These are phyloP conservation scores for Castor canadensis DNA, from an alignment of 2,113 vertebrate species.

Conservation along the genomic window DNA sequence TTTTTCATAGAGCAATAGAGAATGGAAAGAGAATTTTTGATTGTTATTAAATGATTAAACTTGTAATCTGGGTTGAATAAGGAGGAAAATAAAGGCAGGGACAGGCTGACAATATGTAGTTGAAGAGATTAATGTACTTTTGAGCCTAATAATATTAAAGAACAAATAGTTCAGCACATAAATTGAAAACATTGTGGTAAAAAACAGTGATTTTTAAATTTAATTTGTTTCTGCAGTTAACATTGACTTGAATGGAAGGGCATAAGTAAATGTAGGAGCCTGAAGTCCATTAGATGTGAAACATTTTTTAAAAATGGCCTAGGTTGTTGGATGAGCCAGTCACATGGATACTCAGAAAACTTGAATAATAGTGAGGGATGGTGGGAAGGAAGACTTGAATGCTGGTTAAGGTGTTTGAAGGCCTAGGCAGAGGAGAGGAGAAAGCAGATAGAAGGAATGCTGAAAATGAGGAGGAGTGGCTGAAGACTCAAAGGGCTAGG, in stretches of 20 bases:
- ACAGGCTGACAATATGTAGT: not conserved
- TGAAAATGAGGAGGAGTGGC: not conserved
- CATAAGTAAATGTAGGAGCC: not conserved
- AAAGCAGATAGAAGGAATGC: not conserved
- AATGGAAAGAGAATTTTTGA: not conserved
- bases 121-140: not conserved
- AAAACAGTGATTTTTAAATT: not conserved
- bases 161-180: not conserved
- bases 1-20: not conserved
- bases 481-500: not conserved
- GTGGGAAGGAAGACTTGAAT: not conserved
- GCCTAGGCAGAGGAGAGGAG: not conserved
- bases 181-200: not conserved
- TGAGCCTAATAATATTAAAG: not conserved
- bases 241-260: not conserved
- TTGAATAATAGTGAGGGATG: not conserved
- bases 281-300: not conserved
- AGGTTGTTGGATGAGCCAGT: not conserved
- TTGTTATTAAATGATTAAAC: not conserved
- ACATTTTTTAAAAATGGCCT: not conserved
- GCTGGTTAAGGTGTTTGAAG: not conserved
- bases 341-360: not conserved
- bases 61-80: not conserved
- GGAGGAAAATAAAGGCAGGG: not conserved
- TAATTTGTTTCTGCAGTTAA: not conserved